Evolutionary conservation across 1,140 invertebrate species (phyloP), one percentile per base, ranked within the genome.

Genomic region (Orius laevigatus): DNA sequence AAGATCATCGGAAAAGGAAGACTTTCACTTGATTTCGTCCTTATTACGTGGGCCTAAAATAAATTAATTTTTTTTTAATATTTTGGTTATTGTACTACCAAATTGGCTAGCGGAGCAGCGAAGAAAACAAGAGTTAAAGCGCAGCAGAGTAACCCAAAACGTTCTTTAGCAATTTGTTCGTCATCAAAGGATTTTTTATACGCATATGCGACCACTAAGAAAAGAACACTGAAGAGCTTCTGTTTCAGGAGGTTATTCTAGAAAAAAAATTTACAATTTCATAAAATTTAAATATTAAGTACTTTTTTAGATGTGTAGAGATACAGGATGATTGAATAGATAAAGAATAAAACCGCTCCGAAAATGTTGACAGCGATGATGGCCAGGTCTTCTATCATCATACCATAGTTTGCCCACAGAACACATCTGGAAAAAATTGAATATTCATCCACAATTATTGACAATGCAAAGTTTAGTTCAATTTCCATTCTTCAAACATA

Each of bases 1-100:
- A 86, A 66, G 54, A 87, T 87, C 11, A 89, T 70, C 5, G 84
- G 79, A 60, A 89, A 85, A 18, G 85, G 85, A 64, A 90, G 34
- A 62, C 74, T 78, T 51, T 86, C 83, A 3, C 79, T 76, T 60
- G 70, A 82, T 60, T 78, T 80, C 6, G 75, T 72, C 63, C 65
- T 73, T 44, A 87, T 70, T 6, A 88, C 83, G 65, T 84, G 78
- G 34, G 65, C 62, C 71, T 74, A 55, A 4, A 65, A 66, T 53
- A 55, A 51, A 52, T 53, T 40, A 53, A 35, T 38, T 11, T 33
- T 50, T 50, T 54, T 49, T 39, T 14, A 44, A 40, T 34, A 41
- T 39, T 41, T 25, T 18, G 4, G 41, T 41, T 32, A 47, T 49
- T 52, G 46, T 40, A 55, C 63, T 63, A 81, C 69, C 54, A 88